phyloP scores from a whole-genome alignment of 1,140 invertebrate species.

The Drosophila melanica region DNA sequence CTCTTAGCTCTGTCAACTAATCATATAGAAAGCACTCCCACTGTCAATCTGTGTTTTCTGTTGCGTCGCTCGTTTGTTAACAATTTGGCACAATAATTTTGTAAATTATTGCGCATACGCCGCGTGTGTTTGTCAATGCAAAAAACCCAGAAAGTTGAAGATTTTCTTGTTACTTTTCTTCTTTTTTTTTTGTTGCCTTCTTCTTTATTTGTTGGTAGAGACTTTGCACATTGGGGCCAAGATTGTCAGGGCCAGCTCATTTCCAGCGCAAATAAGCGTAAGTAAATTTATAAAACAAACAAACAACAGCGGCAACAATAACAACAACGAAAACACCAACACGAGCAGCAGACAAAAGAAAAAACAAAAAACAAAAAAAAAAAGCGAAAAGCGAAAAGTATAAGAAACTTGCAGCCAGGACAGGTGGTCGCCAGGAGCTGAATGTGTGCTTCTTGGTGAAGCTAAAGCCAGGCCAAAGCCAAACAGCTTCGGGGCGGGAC shows the following conservation, averaged over 20 bases:
- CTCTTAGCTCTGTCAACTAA: slow-evolving; percentile 65
- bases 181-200: slow-evolving; percentile 3
- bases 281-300: slow-evolving; percentile 81
- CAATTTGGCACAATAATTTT: slow-evolving; percentile 65
- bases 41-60: slow-evolving; percentile 16
- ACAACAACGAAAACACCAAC: not conserved
- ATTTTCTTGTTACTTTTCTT: not conserved
- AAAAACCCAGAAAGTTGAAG: slow-evolving; percentile 5
- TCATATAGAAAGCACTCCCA: slow-evolving; percentile 69
- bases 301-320: slow-evolving; percentile 49
- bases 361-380: not conserved
- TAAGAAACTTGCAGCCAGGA: slow-evolving; percentile 53
- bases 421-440: slow-evolving; percentile 38
- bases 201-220: slow-evolving; percentile 2
- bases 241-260: slow-evolving; percentile 59
- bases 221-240: slow-evolving; percentile 46
- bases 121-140: slow-evolving; percentile 65
- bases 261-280: slow-evolving; percentile 79
- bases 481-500: slow-evolving; percentile 61
- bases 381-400: slow-evolving; percentile 12
- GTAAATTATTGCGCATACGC: slow-evolving; percentile 76
- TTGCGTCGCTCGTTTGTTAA: slow-evolving; percentile 7
- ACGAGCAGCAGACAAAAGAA: not conserved
- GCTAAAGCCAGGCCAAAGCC: slow-evolving; percentile 66
- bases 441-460: not conserved